phyloP scores from a whole-genome alignment of 2,797 vertebrate genomes.

The Ctenosaura bakeri region DNA sequence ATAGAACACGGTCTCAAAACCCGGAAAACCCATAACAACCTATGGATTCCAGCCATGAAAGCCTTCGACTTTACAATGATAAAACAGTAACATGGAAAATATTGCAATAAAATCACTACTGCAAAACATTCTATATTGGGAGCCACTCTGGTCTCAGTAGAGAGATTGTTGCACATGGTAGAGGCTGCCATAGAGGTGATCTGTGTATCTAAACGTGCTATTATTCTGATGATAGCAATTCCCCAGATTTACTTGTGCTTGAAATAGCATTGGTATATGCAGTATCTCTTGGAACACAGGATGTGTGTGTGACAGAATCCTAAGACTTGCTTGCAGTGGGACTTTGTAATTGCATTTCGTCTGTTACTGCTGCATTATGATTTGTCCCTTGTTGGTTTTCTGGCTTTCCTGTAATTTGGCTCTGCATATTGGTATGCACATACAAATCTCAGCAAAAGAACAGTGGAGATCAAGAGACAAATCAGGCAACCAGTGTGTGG shows the following conservation, averaged over 20 bases:
- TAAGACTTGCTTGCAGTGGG: not conserved
- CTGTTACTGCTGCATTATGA: not conserved
- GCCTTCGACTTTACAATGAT: not conserved
- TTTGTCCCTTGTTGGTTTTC: not conserved
- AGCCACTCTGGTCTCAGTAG: not conserved
- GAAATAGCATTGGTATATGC: not conserved
- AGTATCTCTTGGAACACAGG: not conserved
- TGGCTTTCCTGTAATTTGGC: not conserved
- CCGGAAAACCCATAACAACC: too few species aligned
- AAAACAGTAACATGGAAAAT: not conserved
- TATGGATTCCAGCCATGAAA: too few species aligned
- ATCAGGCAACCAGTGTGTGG: not conserved
- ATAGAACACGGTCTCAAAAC: too few species aligned
- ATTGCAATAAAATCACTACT: not conserved
- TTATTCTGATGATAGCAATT: not conserved
- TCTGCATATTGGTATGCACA: not conserved
- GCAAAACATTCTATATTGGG: not conserved
- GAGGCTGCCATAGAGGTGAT: not conserved
- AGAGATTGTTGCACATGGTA: not conserved
- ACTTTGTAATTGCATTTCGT: not conserved
- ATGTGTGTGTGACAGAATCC: not conserved
- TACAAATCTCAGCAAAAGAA: not conserved
- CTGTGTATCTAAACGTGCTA: too few species aligned
- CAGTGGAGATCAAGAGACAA: too few species aligned
- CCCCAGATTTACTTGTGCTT: not conserved